Evolutionary conservation across 2,113 vertebrate genomes (phyloP), one percentile per base, ranked within the genome.

Genomic region (Rhinogobius similis): DNA sequence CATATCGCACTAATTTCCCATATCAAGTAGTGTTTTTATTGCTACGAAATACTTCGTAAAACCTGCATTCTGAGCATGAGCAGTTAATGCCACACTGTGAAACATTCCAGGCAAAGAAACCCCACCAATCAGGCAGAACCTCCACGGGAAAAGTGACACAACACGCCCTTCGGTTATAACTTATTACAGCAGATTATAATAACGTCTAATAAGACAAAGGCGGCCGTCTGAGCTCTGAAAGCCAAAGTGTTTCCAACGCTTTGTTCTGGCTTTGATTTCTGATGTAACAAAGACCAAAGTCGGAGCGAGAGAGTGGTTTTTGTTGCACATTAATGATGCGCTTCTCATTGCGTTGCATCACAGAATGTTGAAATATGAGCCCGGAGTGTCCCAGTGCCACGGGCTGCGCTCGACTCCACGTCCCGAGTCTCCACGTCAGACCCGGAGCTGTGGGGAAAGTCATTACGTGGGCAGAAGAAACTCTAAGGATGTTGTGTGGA

Each of bases 321-420:
- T 68, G 39, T 50, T 5, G 56, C 55, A 67, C 77, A 85, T 82
- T 46, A 72, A 78, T 68, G 48, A 32, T 65, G 70, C 67, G 68
- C 66, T 62, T n/a, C 59, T 80, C 56, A 71, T 68, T 62, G 65
- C 10, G 63, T 71, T 87, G 82, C 88, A 78, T 88, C 82, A 87
- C 59, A 66, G 59, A 83, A 73, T 73, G 62, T 79, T 77, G 66
- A 61, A 77, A 85, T 72, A 61, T 55, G 46, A 73, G 41, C 32
- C 82, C 39, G 36, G 29, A 21, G 65, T 55, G 11, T 55, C 21
- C 5, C 21, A 13, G 11, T 55, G 52, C 52, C 52, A 24, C 21
- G 9, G 52, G 52, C 52, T 14, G 52, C 52, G 14, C 52, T n/a
- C 46, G 20, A n/a, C 46, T 2, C 46, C 10, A 41, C 12, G 12